These are phyloP conservation scores for Chamaetylas fuelleborni DNA, from an alignment of 2,113 vertebrate species.

Conservation along the genomic window DNA sequence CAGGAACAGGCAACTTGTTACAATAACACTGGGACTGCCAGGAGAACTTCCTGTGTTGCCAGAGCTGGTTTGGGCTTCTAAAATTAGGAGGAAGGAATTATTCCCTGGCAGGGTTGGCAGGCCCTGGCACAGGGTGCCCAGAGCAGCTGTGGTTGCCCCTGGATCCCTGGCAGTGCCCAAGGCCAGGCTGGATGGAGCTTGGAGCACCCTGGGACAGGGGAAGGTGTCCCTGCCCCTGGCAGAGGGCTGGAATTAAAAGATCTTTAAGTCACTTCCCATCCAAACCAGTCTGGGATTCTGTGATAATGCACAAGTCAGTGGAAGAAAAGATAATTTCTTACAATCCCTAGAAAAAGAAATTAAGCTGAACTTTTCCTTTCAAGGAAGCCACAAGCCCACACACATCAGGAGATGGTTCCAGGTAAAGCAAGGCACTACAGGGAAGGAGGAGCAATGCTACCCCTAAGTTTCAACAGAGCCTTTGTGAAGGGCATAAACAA, in stretches of 20 bases:
- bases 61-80: neutral
- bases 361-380: neutral
- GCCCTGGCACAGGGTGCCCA: neutral
- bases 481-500: neutral
- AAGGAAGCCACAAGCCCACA: neutral
- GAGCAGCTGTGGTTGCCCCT: neutral
- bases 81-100: neutral
- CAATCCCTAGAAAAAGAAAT: neutral
- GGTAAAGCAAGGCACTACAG: neutral
- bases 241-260: neutral
- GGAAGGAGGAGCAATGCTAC: neutral
- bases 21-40: neutral
- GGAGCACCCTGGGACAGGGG: fast-evolving
- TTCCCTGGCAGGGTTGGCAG: neutral
- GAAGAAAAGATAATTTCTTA: neutral
- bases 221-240: fast-evolving
- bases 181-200: neutral
- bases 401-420: neutral
- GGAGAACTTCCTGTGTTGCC: neutral
- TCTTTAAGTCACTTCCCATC: neutral
- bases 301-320: fast-evolving
- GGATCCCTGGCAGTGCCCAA: neutral
- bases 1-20: neutral
- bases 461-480: neutral
- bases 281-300: neutral